Conservation (phyloP, 2,113 vertebrate genomes). For the Cichladusa arquata region DNA sequence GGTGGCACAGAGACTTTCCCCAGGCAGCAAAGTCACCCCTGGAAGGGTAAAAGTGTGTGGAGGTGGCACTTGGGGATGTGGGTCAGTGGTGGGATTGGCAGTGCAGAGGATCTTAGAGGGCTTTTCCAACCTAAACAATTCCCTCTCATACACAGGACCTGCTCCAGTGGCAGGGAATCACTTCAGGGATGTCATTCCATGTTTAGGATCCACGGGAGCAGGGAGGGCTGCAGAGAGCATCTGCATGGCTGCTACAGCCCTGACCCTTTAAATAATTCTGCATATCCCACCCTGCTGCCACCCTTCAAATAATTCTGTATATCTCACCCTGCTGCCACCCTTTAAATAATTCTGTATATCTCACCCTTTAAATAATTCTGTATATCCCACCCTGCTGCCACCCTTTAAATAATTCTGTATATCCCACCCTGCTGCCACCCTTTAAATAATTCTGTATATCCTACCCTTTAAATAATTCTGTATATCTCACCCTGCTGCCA, state of each 20-base stretch:
- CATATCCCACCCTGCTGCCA: too few relatives aligned
- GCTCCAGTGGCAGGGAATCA: neutral
- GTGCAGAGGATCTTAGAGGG: neutral
- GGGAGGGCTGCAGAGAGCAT: neutral
- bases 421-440: too few relatives aligned
- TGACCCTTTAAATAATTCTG: too few relatives aligned
- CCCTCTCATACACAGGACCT: neutral
- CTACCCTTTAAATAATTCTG: too few relatives aligned
- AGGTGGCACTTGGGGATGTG: neutral
- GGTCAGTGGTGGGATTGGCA: neutral
- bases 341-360: fast-evolving
- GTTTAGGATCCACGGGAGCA: neutral
- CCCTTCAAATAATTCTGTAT: too few relatives aligned
- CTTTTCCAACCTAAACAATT: neutral
- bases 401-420: too few relatives aligned
- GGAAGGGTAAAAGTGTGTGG: neutral
- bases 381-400: too few relatives aligned
- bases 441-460: too few relatives aligned
- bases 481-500: too few relatives aligned
- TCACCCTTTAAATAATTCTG: too few relatives aligned
- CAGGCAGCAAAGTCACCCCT: neutral
- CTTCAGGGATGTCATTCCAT: neutral
- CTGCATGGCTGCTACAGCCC: neutral
- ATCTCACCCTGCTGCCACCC: too few relatives aligned
- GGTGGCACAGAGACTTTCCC: neutral